Percentiles rank a stretch among this genome's conserved stretches.
phyloP scores from a whole-genome alignment of 2,797 vertebrate species.

The Eutrigla gurnardus region DNA sequence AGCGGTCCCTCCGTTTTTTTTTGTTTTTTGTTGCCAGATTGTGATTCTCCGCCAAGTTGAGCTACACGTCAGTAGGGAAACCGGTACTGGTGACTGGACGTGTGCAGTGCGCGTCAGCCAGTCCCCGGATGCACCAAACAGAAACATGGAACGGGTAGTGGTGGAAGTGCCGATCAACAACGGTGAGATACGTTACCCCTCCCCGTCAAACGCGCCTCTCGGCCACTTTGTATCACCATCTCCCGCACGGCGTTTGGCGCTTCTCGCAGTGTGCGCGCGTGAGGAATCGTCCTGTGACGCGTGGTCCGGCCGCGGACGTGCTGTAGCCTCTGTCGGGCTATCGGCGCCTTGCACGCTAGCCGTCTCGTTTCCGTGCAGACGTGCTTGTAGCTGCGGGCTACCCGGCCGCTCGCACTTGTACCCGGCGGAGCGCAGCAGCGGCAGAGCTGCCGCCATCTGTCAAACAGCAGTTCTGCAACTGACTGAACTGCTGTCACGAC shows the following conservation, averaged over 20 bases:
- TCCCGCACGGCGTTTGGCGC: constrained; percentile 25
- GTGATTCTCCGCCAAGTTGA: constrained; percentile 78
- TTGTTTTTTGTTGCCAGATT: constrained; percentile 38
- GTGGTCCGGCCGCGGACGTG: constrained; percentile 8
- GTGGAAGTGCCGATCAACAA: constrained; percentile 81
- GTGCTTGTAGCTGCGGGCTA: constrained; percentile 23
- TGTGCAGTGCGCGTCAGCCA: constrained; percentile 81
- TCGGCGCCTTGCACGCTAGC: neutral
- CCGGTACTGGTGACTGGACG: constrained; percentile 85
- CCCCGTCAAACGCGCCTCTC: constrained; percentile 44
- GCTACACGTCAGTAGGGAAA: constrained; percentile 83
- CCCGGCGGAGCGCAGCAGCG: constrained; percentile 5
- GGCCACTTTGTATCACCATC: constrained; percentile 18
- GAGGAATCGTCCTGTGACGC: constrained; percentile 51
- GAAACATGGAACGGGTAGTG: constrained; percentile 83
- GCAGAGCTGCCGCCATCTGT: constrained; percentile 27
- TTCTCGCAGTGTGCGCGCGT: constrained; percentile 9
- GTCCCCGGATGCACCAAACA: constrained; percentile 78
- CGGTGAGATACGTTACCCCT: constrained; percentile 75
- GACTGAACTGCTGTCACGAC: constrained; percentile 16
- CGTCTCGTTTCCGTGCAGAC: neutral
- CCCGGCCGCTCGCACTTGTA: constrained; percentile 22
- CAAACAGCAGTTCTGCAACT: constrained; percentile 26
- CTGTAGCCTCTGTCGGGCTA: constrained; percentile 24
- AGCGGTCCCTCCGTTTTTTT: constrained; percentile 32